Percentiles rank a stretch among this genome's conserved stretches.
These are phyloP conservation scores for Eonycteris spelaea DNA, from an alignment of 2,113 vertebrate genomes.

Conservation along the genomic window DNA sequence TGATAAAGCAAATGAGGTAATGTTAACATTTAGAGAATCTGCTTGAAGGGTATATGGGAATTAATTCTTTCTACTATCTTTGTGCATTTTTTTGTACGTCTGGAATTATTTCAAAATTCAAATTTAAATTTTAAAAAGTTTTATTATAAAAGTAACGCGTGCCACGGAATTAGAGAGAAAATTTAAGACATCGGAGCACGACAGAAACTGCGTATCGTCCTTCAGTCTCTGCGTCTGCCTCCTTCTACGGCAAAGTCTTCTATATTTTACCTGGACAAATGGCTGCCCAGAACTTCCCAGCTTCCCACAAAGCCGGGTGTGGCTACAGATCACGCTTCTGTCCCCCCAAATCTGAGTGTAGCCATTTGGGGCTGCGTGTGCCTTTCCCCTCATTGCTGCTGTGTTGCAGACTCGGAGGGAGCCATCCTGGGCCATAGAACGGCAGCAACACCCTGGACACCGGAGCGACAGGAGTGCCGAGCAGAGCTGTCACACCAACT, in stretches of 20 bases:
- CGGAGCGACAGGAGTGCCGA: not conserved
- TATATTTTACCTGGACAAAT: not conserved
- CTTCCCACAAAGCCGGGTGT: not conserved
- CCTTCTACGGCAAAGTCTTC: not conserved
- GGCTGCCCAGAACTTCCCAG: not conserved
- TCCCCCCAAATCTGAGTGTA: not conserved
- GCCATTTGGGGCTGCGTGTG: rapidly evolving
- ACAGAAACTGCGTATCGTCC: not conserved
- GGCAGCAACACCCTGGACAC: not conserved
- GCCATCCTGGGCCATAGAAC: not conserved
- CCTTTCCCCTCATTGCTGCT: not conserved
- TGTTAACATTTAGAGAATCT: not conserved
- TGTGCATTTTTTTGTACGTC: not conserved
- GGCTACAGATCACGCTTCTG: not conserved
- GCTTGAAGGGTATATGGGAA: not conserved
- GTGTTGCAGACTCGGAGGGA: rapidly evolving
- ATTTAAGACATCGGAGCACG: not conserved
- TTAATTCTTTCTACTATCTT: not conserved
- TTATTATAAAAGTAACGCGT: not conserved
- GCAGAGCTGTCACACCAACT: not conserved
- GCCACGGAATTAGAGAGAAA: not conserved
- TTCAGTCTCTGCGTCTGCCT: not conserved
- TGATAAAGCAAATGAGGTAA: not conserved
- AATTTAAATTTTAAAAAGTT: not conserved
- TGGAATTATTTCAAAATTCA: not conserved